A percentile compares a stretch with the other conserved stretches of the same genome.
phyloP scores from a whole-genome alignment of 2,797 vertebrate species.

The Rhabdomys pumilio region DNA sequence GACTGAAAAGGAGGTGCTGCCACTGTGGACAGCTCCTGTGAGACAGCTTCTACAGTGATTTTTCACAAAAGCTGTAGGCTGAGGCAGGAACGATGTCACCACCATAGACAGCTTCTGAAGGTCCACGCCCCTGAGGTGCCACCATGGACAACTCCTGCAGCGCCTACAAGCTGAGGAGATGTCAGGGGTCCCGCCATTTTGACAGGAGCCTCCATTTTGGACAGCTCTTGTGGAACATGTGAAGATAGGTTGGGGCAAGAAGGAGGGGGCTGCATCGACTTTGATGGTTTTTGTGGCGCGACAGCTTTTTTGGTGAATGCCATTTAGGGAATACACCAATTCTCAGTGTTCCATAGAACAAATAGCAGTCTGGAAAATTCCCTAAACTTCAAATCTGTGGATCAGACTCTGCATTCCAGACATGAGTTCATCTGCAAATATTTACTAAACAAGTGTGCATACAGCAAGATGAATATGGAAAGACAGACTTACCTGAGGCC shows the following conservation, averaged over 20 bases:
- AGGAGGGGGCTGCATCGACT: too few species aligned
- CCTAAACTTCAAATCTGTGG: constrained; percentile 8
- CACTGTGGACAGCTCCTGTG: not conserved
- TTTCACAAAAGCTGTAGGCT: not conserved
- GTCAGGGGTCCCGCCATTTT: not conserved
- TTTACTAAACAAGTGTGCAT: not conserved
- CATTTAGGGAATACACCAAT: not conserved
- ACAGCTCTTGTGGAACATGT: not conserved
- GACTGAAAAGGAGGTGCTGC: not conserved
- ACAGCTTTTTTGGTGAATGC: too few species aligned
- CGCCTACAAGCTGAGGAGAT: too few species aligned
- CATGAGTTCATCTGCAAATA: not conserved
- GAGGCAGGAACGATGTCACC: not conserved
- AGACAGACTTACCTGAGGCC: not conserved
- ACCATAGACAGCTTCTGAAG: too few species aligned
- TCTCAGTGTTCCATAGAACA: not conserved
- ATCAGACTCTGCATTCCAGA: not conserved
- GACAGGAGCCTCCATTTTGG: not conserved
- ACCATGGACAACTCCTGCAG: too few species aligned
- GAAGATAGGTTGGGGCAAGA: not conserved
- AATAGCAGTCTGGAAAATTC: not conserved
- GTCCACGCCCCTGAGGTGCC: too few species aligned
- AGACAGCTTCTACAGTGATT: too few species aligned
- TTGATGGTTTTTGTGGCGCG: too few species aligned
- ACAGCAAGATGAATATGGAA: not conserved